phyloP scores from a whole-genome alignment of 2,888 invertebrate species.

The Yponomeuta plumbellus region DNA sequence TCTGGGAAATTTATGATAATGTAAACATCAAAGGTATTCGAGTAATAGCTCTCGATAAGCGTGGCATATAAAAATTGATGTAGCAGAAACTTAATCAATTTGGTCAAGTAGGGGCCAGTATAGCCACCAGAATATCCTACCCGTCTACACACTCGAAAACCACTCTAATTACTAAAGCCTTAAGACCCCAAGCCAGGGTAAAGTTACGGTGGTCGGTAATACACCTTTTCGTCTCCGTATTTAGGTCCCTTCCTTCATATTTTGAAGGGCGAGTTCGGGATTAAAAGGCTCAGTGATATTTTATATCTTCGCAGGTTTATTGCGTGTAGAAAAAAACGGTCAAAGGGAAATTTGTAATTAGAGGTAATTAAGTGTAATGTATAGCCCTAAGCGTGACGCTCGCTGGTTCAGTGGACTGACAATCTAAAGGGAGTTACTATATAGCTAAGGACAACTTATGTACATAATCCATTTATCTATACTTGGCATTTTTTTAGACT shows the following conservation, averaged over 20 bases:
- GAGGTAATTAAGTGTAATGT: background rate
- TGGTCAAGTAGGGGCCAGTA: background rate
- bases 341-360: background rate
- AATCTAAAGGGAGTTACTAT: no score
- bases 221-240: background rate
- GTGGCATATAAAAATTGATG: constrained; percentile 10
- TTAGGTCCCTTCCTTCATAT: constrained; percentile 3
- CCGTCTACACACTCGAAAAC: background rate
- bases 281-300: constrained; percentile 1
- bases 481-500: no score
- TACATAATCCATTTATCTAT: no score
- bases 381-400: no score
- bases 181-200: background rate
- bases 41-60: background rate
- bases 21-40: constrained; percentile 6
- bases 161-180: background rate
- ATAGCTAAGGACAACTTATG: no score
- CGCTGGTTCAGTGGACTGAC: no score
- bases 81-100: constrained; percentile 11
- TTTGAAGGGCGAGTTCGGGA: background rate
- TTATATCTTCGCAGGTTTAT: background rate
- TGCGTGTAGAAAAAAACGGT: background rate
- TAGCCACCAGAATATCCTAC: background rate
- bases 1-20: background rate
- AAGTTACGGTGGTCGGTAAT: background rate